Conservation (phyloP, 37 sponge, comb jelly and placozoan species). For the Mnemiopsis leidyi region DNA sequence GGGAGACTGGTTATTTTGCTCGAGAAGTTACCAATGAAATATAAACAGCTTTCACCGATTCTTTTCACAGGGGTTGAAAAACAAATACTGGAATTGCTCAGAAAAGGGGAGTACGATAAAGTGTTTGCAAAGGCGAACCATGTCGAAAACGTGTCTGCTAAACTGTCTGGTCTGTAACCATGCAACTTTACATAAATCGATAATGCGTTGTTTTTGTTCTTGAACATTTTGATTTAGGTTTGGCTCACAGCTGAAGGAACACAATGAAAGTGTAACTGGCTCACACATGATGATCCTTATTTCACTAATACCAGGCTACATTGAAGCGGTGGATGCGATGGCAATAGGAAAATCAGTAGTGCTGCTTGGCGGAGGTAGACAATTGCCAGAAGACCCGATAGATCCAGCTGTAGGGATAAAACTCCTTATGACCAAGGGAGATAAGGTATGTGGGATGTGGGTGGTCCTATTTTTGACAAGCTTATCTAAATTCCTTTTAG, state of each 20-base stretch:
- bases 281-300: no score
- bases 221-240: no score
- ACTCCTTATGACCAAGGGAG: slow-evolving; percentile 35
- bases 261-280: no score
- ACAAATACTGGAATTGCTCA: background rate
- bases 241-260: no score
- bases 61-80: background rate
- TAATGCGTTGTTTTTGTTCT: no score
- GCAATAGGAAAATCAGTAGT: background rate
- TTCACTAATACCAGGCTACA: background rate
- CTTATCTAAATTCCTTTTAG: no score
- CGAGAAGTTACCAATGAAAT: no score
- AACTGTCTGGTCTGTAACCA: background rate
- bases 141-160: background rate
- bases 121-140: background rate
- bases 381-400: background rate
- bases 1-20: no score
- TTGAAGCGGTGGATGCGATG: slow-evolving; percentile 13
- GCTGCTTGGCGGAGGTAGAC: slow-evolving; percentile 39
- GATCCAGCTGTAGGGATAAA: slow-evolving; percentile 36
- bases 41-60: no score
- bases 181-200: no score
- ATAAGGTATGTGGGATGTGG: slow-evolving; percentile 19
- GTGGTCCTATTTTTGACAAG: no score
- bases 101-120: background rate